Conservation (phyloP, 2,888 invertebrate genomes). For the Invenusta paracnida region DNA sequence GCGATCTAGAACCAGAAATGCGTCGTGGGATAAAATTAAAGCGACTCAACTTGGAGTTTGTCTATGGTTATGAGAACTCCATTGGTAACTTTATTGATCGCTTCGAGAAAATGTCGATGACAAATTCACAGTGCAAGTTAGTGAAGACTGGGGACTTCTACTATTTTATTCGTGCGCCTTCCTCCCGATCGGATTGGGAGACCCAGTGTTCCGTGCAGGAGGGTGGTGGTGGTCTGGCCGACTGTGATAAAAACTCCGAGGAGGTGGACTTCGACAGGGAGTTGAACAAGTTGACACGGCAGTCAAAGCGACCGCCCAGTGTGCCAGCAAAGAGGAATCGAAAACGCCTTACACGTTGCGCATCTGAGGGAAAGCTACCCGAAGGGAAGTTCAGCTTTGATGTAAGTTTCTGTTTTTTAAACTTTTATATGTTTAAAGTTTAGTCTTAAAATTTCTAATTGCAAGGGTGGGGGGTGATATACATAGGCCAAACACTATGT, state of each 20-base stretch:
- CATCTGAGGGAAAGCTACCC: slow-evolving; percentile 18
- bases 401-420: too few relatives aligned
- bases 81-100: slow-evolving; percentile 10
- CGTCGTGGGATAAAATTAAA: background rate
- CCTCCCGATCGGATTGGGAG: background rate
- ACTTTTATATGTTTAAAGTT: too few relatives aligned
- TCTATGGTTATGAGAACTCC: slow-evolving; percentile 29
- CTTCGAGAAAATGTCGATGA: slow-evolving; percentile 25
- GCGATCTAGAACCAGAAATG: background rate
- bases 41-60: slow-evolving; percentile 12
- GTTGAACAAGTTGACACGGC: background rate
- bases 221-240: background rate
- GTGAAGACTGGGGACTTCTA: slow-evolving; percentile 35
- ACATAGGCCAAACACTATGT: too few relatives aligned
- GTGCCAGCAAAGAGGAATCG: background rate
- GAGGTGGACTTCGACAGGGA: background rate
- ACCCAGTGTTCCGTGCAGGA: background rate
- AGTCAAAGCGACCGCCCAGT: background rate
- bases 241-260: slow-evolving; percentile 13
- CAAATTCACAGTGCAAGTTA: slow-evolving; percentile 21
- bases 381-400: background rate
- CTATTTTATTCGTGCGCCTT: slow-evolving; percentile 36
- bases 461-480: too few relatives aligned
- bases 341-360: background rate
- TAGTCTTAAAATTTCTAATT: too few relatives aligned